These are phyloP conservation scores for Aporrectodea caliginosa DNA, from an alignment of 1,140 invertebrate species.

Conservation along the genomic window DNA sequence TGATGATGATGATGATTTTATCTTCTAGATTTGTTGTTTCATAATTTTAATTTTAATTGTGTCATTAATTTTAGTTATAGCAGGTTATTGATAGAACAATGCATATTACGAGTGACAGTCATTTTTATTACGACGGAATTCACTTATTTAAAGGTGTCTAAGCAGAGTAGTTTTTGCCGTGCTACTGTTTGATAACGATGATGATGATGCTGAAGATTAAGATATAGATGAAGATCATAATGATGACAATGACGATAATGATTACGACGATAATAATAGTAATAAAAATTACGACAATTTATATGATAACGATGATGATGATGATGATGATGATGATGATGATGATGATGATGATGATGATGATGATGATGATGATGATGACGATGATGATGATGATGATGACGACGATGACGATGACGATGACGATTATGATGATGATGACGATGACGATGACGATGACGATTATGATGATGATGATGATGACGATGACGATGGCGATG, in stretches of 20 bases:
- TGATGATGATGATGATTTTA: no score
- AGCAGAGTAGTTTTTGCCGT: no score
- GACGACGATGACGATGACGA: constrained; percentile 9
- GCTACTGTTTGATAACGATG: no score
- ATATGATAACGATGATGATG: constrained; percentile 5
- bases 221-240: not conserved
- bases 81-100: no score
- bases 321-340: constrained; percentile 9
- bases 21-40: no score
- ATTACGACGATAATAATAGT: not conserved
- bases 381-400: constrained; percentile 1
- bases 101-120: no score
- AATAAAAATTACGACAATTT: no score
- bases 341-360: not conserved
- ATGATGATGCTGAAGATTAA: no score
- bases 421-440: constrained; percentile 12
- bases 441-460: not conserved
- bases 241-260: not conserved
- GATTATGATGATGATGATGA: constrained; percentile 7
- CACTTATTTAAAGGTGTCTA: no score
- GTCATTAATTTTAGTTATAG: no score
- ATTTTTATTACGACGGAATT: no score
- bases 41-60: no score
- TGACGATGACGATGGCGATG: not conserved
- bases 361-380: not conserved